Conservation (phyloP, 2,113 vertebrate genomes). For the Percina caprodes region DNA sequence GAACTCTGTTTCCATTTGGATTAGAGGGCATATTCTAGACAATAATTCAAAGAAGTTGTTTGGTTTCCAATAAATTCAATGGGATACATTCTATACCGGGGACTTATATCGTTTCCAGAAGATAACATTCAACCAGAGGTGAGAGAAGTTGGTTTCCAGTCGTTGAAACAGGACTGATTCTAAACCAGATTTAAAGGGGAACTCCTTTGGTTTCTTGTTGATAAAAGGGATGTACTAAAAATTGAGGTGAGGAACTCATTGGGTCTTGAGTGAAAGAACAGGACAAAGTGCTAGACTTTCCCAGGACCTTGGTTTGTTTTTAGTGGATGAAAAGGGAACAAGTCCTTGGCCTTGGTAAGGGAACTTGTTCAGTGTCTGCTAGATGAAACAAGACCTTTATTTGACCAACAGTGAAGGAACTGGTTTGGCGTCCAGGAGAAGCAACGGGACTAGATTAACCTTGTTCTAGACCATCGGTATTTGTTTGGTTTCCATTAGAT, state of each 20-base stretch:
- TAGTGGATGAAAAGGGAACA: background rate
- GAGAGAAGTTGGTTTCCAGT: too few relatives aligned
- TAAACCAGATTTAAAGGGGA: background rate
- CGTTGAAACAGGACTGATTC: background rate
- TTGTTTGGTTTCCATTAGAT: background rate
- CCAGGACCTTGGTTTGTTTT: background rate
- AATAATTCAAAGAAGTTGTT: background rate
- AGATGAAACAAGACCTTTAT: background rate
- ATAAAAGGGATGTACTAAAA: background rate
- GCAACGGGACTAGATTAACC: background rate
- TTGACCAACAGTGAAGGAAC: too few relatives aligned
- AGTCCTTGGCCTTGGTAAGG: background rate
- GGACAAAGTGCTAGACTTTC: background rate
- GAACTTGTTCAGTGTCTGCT: slow-evolving; percentile 36
- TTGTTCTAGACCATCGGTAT: background rate
- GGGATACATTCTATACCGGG: background rate
- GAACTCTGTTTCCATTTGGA: background rate
- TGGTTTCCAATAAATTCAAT: slow-evolving; percentile 7
- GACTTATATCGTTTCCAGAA: background rate
- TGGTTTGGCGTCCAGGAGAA: background rate
- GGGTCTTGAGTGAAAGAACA: background rate
- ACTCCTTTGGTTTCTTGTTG: background rate
- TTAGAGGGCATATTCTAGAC: background rate
- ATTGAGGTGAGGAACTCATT: background rate
- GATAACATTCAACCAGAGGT: background rate